Base-by-base conservation (phyloP, 1,140 invertebrate species). In the Littorina saxatilis region DNA sequence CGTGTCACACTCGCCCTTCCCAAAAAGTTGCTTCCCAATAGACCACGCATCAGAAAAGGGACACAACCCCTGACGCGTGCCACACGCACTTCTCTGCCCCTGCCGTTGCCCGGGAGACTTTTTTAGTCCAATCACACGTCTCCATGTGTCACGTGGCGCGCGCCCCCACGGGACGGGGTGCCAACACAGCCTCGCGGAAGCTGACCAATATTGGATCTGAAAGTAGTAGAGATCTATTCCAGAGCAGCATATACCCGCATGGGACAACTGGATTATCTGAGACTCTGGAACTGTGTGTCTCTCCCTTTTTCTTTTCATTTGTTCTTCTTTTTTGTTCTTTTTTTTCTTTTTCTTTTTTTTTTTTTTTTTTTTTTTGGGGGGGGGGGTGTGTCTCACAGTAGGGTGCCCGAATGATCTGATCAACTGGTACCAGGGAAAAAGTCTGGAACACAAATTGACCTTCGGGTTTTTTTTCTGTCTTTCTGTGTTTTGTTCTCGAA, bases 41-140 rank as follows among this genome's bases (percentile, higher is more conserved):
- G 58, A 29, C 27, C 58, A 29, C 58, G 58, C 20, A 4, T 61
- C 58, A 9, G 58, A 7, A 11, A 23, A 61, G 58, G 58, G 58
- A 61, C 20, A 23, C 20, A 23, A 61, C 58, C 27, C 20, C 27
- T 23, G 70, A 27, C 70, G 39, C 70, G 70, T 73, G 70, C 27
- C 70, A 27, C 23, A 4, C 27, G 7, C 23, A 52, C 29, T 73
- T 52, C 9, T 52, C 23, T 73, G 40, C 39, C 70, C 70, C 23
- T 3, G 40, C 11, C 39, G 43, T 73, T 47, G 43, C 70, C 70
- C 43, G 20, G 43, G 70, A 73, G 70, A 73, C 43, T 68, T 73
- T 73, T 73, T 73, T 73, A 29, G 40, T 73, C 70, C 70, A 73
- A 50, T 73, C 70, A 73, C 37, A 73, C 70, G 43, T 50, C 23